Base-by-base conservation (phyloP, 1,140 invertebrate species). In the Trichogramma pretiosum region DNA sequence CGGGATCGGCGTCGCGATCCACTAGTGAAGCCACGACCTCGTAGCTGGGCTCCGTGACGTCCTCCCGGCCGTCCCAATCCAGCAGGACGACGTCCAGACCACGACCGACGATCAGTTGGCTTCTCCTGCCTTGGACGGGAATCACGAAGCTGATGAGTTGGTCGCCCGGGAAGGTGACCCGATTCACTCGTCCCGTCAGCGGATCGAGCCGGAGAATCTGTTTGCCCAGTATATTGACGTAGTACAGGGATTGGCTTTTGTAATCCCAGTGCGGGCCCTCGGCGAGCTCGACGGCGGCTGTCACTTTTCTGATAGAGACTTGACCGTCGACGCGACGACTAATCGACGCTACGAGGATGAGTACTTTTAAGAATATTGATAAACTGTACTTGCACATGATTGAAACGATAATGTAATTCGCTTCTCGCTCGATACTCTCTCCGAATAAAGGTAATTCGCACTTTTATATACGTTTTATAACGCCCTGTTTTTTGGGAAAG, bases 191-290 rank as follows among this genome's bases (percentile, higher is more conserved):
- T 51, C 73, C 68, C 10, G 76, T 77, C 2, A 61, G 58, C 21
- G 74, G 74, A 53, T 83, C 67, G 52, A 77, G 77, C 51, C 76
- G 72, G 28, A 78, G 66, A 2, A 86, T 65, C 42, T 69, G 69
- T 11, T 77, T 73, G 1, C 61, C 65, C 33, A 72, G 59, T 40
- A 86, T 78, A 56, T 86, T 84, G 3, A 85, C 82, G 56, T 76
- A 84, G 54, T 80, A 82, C 0, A 87, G 68, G 13, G 73, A 65
- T 53, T 83, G 73, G 3, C 67, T 71, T n/a, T 66, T 63, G 21
- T 61, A 63, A 61, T 85, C 79, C 84, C 84, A 89, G 54, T 82
- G 77, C 26, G 77, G 84, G 41, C 72, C 82, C 68, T 84, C 81
- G 10, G 67, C 72, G 50, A 78, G 71, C 33, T 68, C 63, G 8